phyloP scores from a whole-genome alignment of 2,113 vertebrate species.

The human region DNA sequence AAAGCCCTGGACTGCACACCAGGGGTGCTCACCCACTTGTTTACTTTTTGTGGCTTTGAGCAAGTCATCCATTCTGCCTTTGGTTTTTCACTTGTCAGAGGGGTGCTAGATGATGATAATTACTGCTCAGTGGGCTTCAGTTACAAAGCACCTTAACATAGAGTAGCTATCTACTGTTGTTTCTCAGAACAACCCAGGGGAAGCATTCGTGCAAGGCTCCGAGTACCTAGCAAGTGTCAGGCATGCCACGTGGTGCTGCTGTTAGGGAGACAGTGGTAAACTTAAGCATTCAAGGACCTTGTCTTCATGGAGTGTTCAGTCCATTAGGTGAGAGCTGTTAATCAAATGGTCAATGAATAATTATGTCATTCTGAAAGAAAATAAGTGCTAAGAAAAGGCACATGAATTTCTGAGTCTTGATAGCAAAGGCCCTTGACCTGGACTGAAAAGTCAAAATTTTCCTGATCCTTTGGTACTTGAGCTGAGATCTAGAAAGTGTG shows the following conservation, averaged over 20 bases:
- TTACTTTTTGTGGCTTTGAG: conserved; percentile 40
- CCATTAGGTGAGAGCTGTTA: background rate
- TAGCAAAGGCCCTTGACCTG: background rate
- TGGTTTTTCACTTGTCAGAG: background rate
- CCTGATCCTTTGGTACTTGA: background rate
- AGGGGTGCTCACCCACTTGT: background rate
- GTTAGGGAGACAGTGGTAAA: background rate
- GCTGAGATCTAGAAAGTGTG: background rate
- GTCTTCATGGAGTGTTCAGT: conserved; percentile 34
- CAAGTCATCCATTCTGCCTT: background rate
- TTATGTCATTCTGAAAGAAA: conserved; percentile 16
- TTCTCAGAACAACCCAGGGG: conserved; percentile 17
- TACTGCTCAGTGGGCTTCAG: background rate
- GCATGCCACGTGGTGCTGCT: background rate
- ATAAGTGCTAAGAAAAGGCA: background rate
- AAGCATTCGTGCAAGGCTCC: background rate
- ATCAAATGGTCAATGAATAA: conserved; percentile 19
- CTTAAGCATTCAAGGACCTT: conserved; percentile 24
- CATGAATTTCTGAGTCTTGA: background rate
- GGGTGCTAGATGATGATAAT: background rate
- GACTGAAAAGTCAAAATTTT: background rate
- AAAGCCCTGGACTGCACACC: background rate
- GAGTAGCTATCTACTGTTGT: background rate
- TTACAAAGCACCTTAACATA: background rate
- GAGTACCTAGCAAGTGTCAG: background rate